Evolutionary conservation across 2,888 invertebrate genomes (phyloP).

Genomic region (Tinea pellionella): DNA sequence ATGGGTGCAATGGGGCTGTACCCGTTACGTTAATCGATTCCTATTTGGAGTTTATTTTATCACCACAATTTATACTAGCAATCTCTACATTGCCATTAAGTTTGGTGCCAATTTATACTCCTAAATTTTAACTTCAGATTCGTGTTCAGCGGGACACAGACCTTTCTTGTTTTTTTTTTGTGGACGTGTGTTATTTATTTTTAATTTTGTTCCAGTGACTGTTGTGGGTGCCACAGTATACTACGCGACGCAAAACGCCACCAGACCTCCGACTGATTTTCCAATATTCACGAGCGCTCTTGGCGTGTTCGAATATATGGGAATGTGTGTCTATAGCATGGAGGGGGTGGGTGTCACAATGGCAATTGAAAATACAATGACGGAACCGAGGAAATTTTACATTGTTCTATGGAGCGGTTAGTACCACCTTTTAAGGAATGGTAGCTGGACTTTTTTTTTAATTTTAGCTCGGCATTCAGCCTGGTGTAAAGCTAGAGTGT

Average conservation of each 20-base stretch:
- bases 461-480: no score
- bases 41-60: no score
- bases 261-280: conserved; percentile 18
- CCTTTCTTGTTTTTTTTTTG: no score
- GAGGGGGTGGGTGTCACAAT: conserved; percentile 40
- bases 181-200: no score
- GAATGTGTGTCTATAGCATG: conserved; percentile 62
- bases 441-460: neutral
- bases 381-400: conserved; percentile 29
- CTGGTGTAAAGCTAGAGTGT: neutral
- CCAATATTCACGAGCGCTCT: conserved; percentile 21
- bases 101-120: no score
- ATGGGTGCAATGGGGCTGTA: no score
- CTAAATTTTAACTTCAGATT: no score
- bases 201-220: conserved; percentile 21
- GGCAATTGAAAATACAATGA: conserved; percentile 39
- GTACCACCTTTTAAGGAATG: no score
- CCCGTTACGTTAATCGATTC: no score
- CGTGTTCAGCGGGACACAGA: no score
- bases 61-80: no score
- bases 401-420: conserved; percentile 30
- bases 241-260: conserved; percentile 22
- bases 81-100: no score
- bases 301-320: conserved; percentile 44
- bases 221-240: conserved; percentile 27